Evolutionary conservation across 2,797 vertebrate genomes (phyloP).

Genomic region (Girardinus metallicus): DNA sequence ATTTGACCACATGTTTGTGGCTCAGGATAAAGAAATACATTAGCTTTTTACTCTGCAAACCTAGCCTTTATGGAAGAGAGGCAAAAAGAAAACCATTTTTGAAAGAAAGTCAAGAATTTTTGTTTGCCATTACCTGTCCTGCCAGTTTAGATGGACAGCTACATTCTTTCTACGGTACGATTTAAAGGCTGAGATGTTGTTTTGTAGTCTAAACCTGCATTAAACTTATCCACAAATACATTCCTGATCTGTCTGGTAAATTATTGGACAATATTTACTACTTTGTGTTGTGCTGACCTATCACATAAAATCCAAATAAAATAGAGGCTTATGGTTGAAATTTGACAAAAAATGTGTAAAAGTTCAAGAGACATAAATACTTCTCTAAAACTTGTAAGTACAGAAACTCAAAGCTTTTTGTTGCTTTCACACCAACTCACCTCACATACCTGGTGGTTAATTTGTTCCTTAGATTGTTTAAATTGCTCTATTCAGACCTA

Average conservation of each 20-base stretch:
- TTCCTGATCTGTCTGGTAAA: background rate
- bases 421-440: background rate
- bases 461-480: background rate
- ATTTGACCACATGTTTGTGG: background rate
- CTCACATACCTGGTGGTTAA: background rate
- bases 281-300: background rate
- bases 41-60: background rate
- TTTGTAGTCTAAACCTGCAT: background rate
- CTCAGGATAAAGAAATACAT: background rate
- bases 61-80: too few species aligned
- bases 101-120: too few species aligned
- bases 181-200: background rate
- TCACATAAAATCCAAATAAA: background rate
- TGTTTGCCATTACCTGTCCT: background rate
- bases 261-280: background rate
- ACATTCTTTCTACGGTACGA: background rate
- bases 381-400: background rate
- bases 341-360: background rate
- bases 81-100: too few species aligned
- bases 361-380: background rate
- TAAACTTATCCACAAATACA: background rate
- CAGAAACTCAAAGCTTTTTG: background rate
- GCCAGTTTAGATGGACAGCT: background rate
- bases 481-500: slow-evolving; percentile 8
- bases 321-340: background rate